These are phyloP conservation scores for rat (Rattus norvegicus) DNA, from an alignment of 2,113 vertebrate genomes.

Conservation along the genomic window GRCr8 NC_086025.1:85805001-85805500, in stretches of 20 bases:
- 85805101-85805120: background rate
- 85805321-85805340: too few species aligned
- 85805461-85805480: too few species aligned
- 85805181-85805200: background rate
- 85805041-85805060: background rate
- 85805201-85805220: background rate
- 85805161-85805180: too few species aligned
- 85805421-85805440: too few species aligned
- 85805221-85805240: background rate
- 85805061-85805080: background rate
- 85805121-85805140: background rate
- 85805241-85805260: background rate
- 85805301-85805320: too few species aligned
- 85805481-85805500: too few species aligned
- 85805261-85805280: background rate
- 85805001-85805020: background rate
- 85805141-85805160: background rate
- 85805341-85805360: too few species aligned
- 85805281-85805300: background rate
- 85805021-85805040: background rate
- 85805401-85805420: too few species aligned
- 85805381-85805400: too few species aligned
- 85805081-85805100: background rate
- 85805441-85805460: too few species aligned
- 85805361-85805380: too few species aligned